Conservation (phyloP, 2,113 vertebrate species). For the Neopipo cinnamomea region DNA sequence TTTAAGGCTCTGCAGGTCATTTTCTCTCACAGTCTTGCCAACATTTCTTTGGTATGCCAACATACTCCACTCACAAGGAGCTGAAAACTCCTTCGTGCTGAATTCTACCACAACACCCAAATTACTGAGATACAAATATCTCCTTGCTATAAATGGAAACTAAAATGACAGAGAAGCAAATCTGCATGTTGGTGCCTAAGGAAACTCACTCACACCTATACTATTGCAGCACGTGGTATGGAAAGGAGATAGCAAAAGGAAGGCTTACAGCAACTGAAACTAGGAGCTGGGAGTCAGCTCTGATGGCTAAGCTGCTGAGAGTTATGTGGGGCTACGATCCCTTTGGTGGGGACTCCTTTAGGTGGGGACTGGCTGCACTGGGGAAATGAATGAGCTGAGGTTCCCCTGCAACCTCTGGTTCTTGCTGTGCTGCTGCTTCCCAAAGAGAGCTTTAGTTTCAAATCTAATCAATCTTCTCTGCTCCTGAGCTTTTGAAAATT, state of each 20-base stretch:
- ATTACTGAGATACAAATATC: background rate
- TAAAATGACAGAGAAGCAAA: background rate
- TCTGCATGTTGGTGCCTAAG: background rate
- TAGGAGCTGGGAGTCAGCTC: background rate
- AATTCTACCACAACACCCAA: background rate
- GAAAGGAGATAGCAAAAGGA: background rate
- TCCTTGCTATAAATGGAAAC: background rate
- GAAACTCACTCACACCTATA: background rate
- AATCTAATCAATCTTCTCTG: background rate
- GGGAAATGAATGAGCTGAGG: background rate
- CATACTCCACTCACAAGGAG: background rate
- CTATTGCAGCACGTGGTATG: background rate
- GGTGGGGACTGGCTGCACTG: rapidly evolving
- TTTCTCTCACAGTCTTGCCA: background rate
- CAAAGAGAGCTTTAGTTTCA: background rate
- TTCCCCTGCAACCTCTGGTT: background rate
- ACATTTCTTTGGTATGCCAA: background rate
- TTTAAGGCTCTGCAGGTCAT: background rate
- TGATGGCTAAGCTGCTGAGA: background rate
- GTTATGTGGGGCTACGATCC: background rate
- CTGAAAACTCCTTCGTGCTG: background rate
- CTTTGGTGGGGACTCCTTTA: background rate
- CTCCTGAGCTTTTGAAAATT: background rate
- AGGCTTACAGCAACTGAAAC: background rate
- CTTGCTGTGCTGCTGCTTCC: background rate